These are phyloP conservation scores for Nannobrachium achirus DNA, from an alignment of 2,113 vertebrate species.

Conservation along the genomic window DNA sequence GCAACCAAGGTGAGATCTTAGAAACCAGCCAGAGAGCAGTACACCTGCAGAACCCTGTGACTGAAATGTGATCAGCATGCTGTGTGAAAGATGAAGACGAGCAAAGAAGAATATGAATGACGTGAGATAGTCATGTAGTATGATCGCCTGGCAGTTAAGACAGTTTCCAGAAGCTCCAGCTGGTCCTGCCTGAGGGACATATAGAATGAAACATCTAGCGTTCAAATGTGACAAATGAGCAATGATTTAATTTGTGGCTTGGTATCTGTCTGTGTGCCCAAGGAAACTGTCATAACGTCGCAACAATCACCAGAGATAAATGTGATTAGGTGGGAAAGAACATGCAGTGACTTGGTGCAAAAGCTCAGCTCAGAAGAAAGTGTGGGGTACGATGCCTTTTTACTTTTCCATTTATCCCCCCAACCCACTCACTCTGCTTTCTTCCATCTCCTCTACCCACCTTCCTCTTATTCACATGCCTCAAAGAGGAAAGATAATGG, in stretches of 20 bases:
- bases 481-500: conserved; percentile 19
- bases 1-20: not conserved
- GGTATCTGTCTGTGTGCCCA: not conserved
- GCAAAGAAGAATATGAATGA: not conserved
- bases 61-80: not conserved
- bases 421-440: not conserved
- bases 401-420: not conserved
- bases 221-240: not conserved
- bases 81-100: not conserved
- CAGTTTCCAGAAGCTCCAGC: not conserved
- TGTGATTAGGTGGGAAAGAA: not conserved
- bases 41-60: not conserved
- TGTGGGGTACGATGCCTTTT: not conserved
- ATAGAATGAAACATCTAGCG: not conserved
- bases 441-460: not conserved
- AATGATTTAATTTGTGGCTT: not conserved
- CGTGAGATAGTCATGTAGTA: not conserved
- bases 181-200: not conserved
- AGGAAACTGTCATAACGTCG: not conserved
- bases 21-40: not conserved
- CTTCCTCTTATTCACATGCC: conserved; percentile 1
- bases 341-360: not conserved
- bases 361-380: not conserved
- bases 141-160: not conserved
- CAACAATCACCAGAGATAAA: not conserved